Evolutionary conservation across 1,140 invertebrate species (phyloP), one percentile per base, ranked within the genome.

Genomic region (Diploscapter pachys): DNA sequence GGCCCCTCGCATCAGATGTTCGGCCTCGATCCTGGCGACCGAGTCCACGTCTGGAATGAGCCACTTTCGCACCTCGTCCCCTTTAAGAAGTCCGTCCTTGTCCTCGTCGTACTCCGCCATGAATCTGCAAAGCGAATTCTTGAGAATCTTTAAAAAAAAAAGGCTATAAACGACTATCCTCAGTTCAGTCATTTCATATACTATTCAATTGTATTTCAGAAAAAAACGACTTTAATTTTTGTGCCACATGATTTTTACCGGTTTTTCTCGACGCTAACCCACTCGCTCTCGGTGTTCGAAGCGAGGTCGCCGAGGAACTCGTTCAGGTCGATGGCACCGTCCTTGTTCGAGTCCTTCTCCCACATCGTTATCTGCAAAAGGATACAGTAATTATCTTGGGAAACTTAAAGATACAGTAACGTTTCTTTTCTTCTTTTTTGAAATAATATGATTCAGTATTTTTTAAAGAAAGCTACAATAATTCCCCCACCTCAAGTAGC

Each of bases 1-100:
- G 2, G 93, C 91, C n/a, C 91, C 88, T 2, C 90, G 90, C 85
- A 98, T 93, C 62, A 98, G 87, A 89, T 98, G 95, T 68, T 92
- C 90, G 2, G 93, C 93, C 88, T 98, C 96, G 80, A 95, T 92
- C 50, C 88, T 89, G 0, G 95, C 94, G 78, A 95, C 92, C 81
- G 94, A 92, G 4, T 91, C 92, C 81, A 11, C 94, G 80, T 93
- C 93, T 1, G 95, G 95, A 63, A 97, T 90, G 70, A 96, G 88
- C 95, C 95, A 98, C 2, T 90, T 89, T 53, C 92, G 86, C 63
- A 97, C 90, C 89, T 98, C 96, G 78, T 90, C 87, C 0, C 89
- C 87, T 79, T 91, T 89, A 3, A 98, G 88, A 78, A 89, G 87
- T 2, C 93, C 93, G 88, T 98, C 93, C n/a, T 89, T 86, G 87